A percentile compares a stretch with the other conserved stretches of the same genome.
These are phyloP conservation scores for Coptotermes formosanus DNA, from an alignment of 1,140 invertebrate genomes.

Conservation along the genomic window DNA sequence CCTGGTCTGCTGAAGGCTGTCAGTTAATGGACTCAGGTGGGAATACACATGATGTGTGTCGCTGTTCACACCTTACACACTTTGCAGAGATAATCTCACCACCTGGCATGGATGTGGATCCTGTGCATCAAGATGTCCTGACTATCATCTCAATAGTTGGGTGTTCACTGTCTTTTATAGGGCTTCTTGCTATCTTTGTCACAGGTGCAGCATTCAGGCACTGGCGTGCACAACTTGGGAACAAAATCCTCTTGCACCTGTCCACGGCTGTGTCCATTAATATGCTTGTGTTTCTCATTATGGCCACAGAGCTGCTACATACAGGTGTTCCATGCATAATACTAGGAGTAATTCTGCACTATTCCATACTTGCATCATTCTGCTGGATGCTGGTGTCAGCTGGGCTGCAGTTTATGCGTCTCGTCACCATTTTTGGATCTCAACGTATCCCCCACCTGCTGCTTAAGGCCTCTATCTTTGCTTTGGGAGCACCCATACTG, in stretches of 20 bases:
- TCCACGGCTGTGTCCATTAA: constrained; percentile 57
- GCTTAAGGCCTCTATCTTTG: constrained; percentile 50
- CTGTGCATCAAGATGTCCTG: constrained; percentile 50
- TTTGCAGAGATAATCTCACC: constrained; percentile 55
- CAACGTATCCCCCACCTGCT: constrained; percentile 50
- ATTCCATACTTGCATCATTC: constrained; percentile 60
- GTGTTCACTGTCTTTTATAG: constrained; percentile 57
- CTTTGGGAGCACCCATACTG: constrained; percentile 54
- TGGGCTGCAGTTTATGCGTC: constrained; percentile 60
- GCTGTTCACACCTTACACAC: constrained; percentile 60
- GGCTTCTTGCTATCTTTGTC: constrained; percentile 56
- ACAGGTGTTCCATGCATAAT: constrained; percentile 45
- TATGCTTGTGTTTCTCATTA: constrained; percentile 55
- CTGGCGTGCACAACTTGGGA: constrained; percentile 60
- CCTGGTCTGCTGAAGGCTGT: constrained; percentile 45
- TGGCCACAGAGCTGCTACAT: constrained; percentile 38
- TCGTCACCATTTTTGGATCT: constrained; percentile 57
- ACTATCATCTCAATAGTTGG: constrained; percentile 60
- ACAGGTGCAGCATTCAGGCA: constrained; percentile 57
- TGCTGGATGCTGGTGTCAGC: constrained; percentile 66
- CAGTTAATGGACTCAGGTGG: constrained; percentile 33
- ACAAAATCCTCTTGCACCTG: constrained; percentile 61
- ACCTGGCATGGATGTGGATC: neutral
- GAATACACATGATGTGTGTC: constrained; percentile 49
- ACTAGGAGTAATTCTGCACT: constrained; percentile 58